These are phyloP conservation scores for Delichon dasypus DNA, from an alignment of 2,797 vertebrate species.

Conservation along the genomic window DNA sequence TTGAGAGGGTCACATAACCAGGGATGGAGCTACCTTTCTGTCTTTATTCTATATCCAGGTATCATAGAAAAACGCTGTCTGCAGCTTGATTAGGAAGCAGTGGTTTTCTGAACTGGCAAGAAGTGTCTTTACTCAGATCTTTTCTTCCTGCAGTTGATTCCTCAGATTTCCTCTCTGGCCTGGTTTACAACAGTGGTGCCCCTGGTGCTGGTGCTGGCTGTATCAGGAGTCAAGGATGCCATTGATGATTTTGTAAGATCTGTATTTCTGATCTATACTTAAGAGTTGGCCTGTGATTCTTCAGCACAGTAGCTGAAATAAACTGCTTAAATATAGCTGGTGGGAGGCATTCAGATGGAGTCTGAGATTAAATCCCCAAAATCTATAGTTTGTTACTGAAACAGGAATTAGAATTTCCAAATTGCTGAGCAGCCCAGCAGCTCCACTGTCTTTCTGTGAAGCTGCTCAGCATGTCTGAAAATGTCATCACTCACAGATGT, in stretches of 20 bases:
- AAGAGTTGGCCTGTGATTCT: background rate
- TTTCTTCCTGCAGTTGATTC: conserved; percentile 82
- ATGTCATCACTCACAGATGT: background rate
- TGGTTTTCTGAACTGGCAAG: background rate
- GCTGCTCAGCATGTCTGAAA: background rate
- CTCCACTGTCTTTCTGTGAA: background rate
- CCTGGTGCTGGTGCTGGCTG: conserved; percentile 84
- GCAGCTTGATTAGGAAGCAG: background rate
- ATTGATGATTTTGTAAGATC: conserved; percentile 86
- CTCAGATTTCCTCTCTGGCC: conserved; percentile 88
- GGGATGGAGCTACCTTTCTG: background rate
- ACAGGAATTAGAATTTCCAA: background rate
- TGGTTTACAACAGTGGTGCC: conserved; percentile 93
- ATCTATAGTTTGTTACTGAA: background rate
- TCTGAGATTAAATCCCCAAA: background rate
- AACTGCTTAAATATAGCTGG: background rate
- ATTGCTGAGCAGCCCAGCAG: background rate
- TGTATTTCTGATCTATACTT: background rate
- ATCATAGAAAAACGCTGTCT: background rate
- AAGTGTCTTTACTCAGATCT: background rate
- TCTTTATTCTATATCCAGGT: background rate
- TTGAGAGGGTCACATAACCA: background rate
- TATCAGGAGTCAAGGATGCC: conserved; percentile 90
- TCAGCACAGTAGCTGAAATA: background rate
- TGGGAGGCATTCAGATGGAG: background rate